These are phyloP conservation scores for Greenwoodochromis staneri DNA, from an alignment of 2,113 vertebrate species.

Conservation along the genomic window DNA sequence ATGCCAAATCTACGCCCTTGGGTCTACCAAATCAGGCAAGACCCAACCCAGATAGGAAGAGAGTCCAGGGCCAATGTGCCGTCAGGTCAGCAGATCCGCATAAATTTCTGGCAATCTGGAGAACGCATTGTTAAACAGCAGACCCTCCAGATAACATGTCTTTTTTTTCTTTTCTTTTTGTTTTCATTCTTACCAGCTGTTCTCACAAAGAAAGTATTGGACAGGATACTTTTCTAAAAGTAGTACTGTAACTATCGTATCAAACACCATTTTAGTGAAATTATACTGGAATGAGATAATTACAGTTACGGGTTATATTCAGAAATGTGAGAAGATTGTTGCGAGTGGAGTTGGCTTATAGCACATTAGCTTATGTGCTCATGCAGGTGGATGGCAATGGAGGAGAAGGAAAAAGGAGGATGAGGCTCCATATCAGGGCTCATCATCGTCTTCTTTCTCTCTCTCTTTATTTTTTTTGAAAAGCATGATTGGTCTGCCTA, in stretches of 20 bases:
- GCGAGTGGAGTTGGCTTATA: not conserved
- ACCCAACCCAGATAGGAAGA: not conserved
- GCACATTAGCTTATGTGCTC: not conserved
- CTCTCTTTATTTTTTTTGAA: rapidly evolving
- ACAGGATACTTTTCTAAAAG: not conserved
- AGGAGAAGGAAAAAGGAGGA: not conserved
- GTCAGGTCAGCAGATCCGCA: not conserved
- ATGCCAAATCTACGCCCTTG: not conserved
- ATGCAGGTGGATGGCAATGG: not conserved
- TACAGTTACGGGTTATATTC: not conserved
- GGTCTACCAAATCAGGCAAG: not conserved
- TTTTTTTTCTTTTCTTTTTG: not conserved
- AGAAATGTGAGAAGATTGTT: not conserved
- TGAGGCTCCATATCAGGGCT: not conserved
- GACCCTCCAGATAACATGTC: not conserved
- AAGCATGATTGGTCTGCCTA: not conserved
- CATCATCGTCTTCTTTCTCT: not conserved
- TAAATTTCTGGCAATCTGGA: not conserved
- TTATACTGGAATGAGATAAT: not conserved
- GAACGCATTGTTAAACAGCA: not conserved
- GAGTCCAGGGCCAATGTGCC: not conserved
- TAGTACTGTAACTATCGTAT: not conserved
- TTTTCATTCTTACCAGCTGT: not conserved
- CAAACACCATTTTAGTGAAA: not conserved
- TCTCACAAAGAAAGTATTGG: not conserved